Base-by-base conservation (phyloP, 2,888 invertebrate genomes). In the Sericinus montela region DNA sequence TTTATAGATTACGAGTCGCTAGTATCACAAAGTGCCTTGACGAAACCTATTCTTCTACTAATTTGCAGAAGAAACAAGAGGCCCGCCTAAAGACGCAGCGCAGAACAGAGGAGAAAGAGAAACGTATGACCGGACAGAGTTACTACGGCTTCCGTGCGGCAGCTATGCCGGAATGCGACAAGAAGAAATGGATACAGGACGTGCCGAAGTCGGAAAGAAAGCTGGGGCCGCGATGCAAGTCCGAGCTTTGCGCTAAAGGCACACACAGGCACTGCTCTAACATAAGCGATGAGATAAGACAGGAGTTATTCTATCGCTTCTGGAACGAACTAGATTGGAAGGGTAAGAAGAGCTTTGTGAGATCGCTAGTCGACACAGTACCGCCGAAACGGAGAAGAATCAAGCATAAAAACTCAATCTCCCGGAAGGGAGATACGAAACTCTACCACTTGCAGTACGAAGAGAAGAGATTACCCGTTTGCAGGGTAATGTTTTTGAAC, bases 301-400 rank as follows among this genome's bases (percentile, higher is more conserved):
- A 54, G 10, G 53, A 64, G 0, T 69, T 80, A 1, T 83, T 83
- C 37, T 29, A 54, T 1, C 45, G 69, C 11, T 83, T 83, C 57
- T 82, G 83, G 83, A 72, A 74, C 19, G 60, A 67, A 1, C 23
- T 81, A 3, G 69, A 78, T 38, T 83, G 83, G 83, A 51, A 45
- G 2, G 68, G 62, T 9, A 83, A 83, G 53, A 76, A 67, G 42
- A 49, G 53, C 1, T 75, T 62, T 8, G 80, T 83, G 0, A 59
- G 61, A 0, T 61, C 65, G 0, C 23, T 80, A 1, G 68, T 83
- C 0, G 74, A 78, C 6, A 51, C 58, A 0, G 69, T 76, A 0
- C 75, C 83, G 0, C 71, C 71, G 0, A 81, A 76, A 34, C 52
- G 79, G 0, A 53, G 82, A 1, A 55, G 81, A 3, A 1, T 55